Evolutionary conservation across 2,113 vertebrate genomes (phyloP).

Genomic region (Globicephala melas): DNA sequence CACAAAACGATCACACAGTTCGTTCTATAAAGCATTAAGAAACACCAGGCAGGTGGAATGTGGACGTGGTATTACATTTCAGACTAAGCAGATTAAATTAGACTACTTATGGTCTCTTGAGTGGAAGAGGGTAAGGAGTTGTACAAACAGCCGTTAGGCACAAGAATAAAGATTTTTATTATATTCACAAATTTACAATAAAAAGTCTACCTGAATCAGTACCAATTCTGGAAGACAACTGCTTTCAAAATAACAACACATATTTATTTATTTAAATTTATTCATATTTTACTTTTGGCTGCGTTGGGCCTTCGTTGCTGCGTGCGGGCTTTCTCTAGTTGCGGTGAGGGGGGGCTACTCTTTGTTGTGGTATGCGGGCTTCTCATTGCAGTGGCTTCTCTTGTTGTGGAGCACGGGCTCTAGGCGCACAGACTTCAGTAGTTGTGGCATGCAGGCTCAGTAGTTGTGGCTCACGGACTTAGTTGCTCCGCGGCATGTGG

Average conservation of each 20-base stretch:
- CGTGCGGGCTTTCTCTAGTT: too few species aligned
- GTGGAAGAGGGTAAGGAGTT: not conserved
- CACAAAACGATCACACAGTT: not conserved
- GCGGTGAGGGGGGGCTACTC: too few species aligned
- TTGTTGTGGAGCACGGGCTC: too few species aligned
- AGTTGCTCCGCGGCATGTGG: too few species aligned
- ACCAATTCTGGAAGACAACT: not conserved
- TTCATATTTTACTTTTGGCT: too few species aligned
- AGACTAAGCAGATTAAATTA: slow-evolving; percentile 52
- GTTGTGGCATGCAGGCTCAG: too few species aligned
- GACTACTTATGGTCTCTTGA: not conserved
- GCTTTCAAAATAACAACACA: slow-evolving; percentile 25
- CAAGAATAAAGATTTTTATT: not conserved
- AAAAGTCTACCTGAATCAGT: not conserved
- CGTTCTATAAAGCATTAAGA: slow-evolving; percentile 18
- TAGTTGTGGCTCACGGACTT: too few species aligned
- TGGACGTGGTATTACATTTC: not conserved
- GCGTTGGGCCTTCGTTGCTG: too few species aligned
- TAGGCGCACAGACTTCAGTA: too few species aligned
- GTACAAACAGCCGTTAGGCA: not conserved
- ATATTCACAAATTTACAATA: not conserved
- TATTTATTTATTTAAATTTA: not conserved
- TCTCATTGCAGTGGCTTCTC: too few species aligned
- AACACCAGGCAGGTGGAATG: not conserved
- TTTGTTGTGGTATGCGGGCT: too few species aligned